Base-by-base conservation (phyloP, 2,888 invertebrate species). In the Eristalinus aeneus region DNA sequence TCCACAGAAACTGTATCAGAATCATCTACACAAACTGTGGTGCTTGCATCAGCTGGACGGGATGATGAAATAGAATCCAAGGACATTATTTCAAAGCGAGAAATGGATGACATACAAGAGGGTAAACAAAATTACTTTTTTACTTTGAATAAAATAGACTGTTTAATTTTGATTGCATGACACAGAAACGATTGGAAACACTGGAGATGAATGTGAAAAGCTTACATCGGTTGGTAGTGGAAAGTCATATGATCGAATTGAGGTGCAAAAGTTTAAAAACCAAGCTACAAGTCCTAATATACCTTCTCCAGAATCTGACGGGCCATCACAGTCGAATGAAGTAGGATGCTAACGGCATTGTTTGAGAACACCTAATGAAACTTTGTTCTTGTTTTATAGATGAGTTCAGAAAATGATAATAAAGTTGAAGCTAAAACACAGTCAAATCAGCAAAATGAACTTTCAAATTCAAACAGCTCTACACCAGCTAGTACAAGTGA, bases 251-350 rank as follows among this genome's bases (percentile, higher is more conserved):
- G 92, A 92, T 81, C 90, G 90, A 85, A 92, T 92, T 73, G 92
- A 92, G 88, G 91, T 92, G 85, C 93, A 92, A 79, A 92, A 91
- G 88, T 92, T 91, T 72, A 93, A 92, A 88, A 91, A 92, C 87
- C 93, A 93, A 89, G 92, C 93, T 74, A 93, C 93, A 81, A 93
- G 93, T 90, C 93, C 93, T 76, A 93, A 93, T 82, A 92, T 93
- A 89, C 93, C 93, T 58, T 81, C 87, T 64, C 87, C 88, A 23
- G 89, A 88, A 34, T 83, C 89, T 72, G 88, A 88, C 27, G 85
- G 68, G 23, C 65, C 64, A 69, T 53, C 63, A 1, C 88, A 60
- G 39, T 56, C 86, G 9, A 82, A 65, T 69, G 88, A 88, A 71
- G 88, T 88, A 32, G 20, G 81, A 67, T 69, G 11, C 5, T 10